These are phyloP conservation scores for Agrypnia vestita DNA, from an alignment of 1,140 invertebrate genomes.

Conservation along the genomic window DNA sequence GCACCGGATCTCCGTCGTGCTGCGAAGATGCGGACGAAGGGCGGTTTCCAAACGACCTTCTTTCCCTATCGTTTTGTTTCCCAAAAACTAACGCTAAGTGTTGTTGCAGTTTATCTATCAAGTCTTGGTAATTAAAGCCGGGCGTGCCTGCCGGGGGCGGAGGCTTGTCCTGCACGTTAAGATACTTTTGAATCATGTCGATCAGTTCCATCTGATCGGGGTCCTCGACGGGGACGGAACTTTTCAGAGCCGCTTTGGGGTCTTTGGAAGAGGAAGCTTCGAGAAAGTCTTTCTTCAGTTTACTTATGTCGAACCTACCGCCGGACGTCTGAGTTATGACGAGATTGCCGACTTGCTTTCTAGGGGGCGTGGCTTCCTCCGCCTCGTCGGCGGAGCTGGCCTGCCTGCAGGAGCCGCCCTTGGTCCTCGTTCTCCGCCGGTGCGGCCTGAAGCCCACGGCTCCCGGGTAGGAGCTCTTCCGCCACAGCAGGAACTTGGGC, in stretches of 20 bases:
- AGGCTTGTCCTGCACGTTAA: constrained; percentile 73
- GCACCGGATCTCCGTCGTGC: constrained; percentile 74
- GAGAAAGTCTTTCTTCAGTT: constrained; percentile 79
- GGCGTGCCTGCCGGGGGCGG: constrained; percentile 62
- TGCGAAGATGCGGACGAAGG: constrained; percentile 49
- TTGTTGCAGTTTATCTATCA: constrained; percentile 78
- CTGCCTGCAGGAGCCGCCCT: constrained; percentile 79
- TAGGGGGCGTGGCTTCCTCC: constrained; percentile 66
- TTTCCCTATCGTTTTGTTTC: constrained; percentile 60
- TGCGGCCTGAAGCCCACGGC: constrained; percentile 75
- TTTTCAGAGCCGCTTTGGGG: constrained; percentile 64
- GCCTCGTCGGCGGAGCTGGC: constrained; percentile 78
- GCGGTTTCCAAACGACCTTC: constrained; percentile 58
- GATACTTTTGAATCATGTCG: constrained; percentile 79
- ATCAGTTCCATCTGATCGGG: constrained; percentile 74
- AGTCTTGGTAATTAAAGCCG: constrained; percentile 76
- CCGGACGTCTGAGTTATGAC: constrained; percentile 72
- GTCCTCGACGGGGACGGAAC: constrained; percentile 68
- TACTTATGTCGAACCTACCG: constrained; percentile 79
- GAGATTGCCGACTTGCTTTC: constrained; percentile 70
- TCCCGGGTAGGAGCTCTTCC: constrained; percentile 85
- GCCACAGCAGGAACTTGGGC: constrained; percentile 85
- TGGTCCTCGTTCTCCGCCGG: constrained; percentile 72
- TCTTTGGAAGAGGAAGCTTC: constrained; percentile 65
- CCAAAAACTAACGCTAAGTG: constrained; percentile 74